A percentile compares a stretch with the other conserved stretches of the same genome.
These are phyloP conservation scores for Teleopsis dalmanni DNA, from an alignment of 1,140 invertebrate genomes.

Conservation along the genomic window DNA sequence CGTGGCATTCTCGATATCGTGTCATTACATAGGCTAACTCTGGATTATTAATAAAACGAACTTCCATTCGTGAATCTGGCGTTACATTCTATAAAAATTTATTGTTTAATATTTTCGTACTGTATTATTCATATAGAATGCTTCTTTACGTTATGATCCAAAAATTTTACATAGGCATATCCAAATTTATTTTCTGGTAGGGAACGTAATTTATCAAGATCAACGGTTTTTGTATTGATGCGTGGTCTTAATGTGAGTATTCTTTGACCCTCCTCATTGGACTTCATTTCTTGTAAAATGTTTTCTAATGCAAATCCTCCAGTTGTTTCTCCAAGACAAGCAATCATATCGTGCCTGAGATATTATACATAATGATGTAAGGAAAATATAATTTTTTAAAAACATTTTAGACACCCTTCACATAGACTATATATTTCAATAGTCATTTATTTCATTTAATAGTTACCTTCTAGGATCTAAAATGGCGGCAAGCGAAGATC, in stretches of 20 bases:
- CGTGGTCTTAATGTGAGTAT: constrained; percentile 74
- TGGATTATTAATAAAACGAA: constrained; percentile 85
- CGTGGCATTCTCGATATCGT: constrained; percentile 92
- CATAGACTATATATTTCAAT: background rate
- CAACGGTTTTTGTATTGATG: constrained; percentile 76
- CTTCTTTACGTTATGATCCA: constrained; percentile 60
- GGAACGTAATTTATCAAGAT: constrained; percentile 61
- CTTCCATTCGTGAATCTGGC: constrained; percentile 79
- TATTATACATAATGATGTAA: background rate
- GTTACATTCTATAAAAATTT: constrained; percentile 66
- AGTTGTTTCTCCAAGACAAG: constrained; percentile 84
- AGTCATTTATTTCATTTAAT: too few species aligned
- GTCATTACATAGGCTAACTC: constrained; percentile 95
- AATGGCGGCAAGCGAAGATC: constrained; percentile 69
- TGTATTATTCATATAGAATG: background rate
- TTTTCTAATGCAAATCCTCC: constrained; percentile 62
- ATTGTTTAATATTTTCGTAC: constrained; percentile 5
- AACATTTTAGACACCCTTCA: background rate
- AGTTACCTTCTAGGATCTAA: constrained; percentile 54
- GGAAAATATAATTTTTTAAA: background rate
- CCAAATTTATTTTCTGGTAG: constrained; percentile 78
- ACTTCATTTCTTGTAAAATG: constrained; percentile 55
- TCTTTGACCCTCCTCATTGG: constrained; percentile 57
- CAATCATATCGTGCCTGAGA: constrained; percentile 81
- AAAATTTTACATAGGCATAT: constrained; percentile 73